Evolutionary conservation across 2,888 invertebrate species (phyloP), one percentile per base, ranked within the genome.

Genomic region (Parelbella ahira): DNA sequence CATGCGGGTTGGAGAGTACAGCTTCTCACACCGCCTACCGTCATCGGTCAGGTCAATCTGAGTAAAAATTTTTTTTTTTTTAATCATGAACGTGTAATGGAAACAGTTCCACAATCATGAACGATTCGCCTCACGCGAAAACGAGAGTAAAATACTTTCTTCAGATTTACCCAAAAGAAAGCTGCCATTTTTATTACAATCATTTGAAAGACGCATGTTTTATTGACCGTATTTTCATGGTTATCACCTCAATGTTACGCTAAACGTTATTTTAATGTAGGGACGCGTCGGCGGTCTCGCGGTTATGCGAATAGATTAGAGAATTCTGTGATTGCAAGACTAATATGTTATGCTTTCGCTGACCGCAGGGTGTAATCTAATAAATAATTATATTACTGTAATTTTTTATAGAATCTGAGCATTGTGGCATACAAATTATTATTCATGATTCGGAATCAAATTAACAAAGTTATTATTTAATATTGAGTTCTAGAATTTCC

Each of bases 71-170:
- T n/a, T n/a, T n/a, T n/a, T n/a, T n/a, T n/a, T n/a, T n/a, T n/a
- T n/a, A n/a, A n/a, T n/a, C n/a, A n/a, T n/a, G n/a, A 23, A 2
- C 8, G 9, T 6, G 9, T 4, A 19, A 9, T 33, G 32, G 25
- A 25, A 15, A 27, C 25, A 32, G 18, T 19, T 27, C 25, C 20
- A 34, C 7, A 29, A 30, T 37, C 48, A 48, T 50, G 44, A 54
- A 60, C 50, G 57, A 60, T 55, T 51, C 47, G 48, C 45, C 59
- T 58, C 58, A 63, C 56, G 57, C 64, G 68, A 78, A 77, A 79
- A 69, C 52, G 74, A 78, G 76, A 79, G 77, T 70, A 45, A 47
- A 57, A 52, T 51, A 53, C 44, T 23, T 27, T 19, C 28, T 19
- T 19, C 32, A 27, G 32, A 27, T 37, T 25, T 25, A 9, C 9